These are phyloP conservation scores for Neria commutata DNA, from an alignment of 2,888 invertebrate genomes.

Conservation along the genomic window DNA sequence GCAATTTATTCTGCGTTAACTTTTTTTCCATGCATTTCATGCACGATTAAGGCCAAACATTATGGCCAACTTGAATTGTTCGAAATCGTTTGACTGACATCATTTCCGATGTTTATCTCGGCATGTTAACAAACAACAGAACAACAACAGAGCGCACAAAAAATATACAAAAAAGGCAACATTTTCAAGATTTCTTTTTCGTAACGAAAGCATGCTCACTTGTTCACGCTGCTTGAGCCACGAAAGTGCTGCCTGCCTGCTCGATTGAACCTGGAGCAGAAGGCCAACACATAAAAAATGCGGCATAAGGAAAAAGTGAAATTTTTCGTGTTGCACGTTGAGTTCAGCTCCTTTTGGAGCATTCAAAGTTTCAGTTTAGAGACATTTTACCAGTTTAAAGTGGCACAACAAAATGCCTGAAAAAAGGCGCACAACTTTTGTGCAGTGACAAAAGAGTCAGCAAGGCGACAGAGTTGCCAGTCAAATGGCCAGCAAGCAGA, in stretches of 20 bases:
- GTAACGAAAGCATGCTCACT: background rate
- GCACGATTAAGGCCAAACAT: no score
- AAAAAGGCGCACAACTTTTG: slow-evolving; percentile 10
- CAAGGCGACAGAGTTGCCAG: slow-evolving; percentile 11
- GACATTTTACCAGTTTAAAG: no score
- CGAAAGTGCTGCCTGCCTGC: background rate
- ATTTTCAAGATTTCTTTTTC: background rate
- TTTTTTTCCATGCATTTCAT: background rate
- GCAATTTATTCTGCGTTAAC: no score
- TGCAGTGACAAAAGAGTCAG: background rate
- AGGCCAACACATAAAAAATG: background rate
- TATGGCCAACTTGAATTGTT: slow-evolving; percentile 10
- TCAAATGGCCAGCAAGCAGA: background rate
- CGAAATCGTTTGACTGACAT: slow-evolving; percentile 48
- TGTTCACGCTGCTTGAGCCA: background rate
- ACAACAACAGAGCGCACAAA: slow-evolving; percentile 21
- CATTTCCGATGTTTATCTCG: slow-evolving; percentile 52
- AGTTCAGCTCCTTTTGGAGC: slow-evolving; percentile 40
- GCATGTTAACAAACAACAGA: slow-evolving; percentile 43
- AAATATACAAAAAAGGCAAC: slow-evolving; percentile 10
- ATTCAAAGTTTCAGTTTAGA: slow-evolving; percentile 10
- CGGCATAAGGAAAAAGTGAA: background rate
- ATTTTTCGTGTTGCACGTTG: slow-evolving; percentile 2
- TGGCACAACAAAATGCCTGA: slow-evolving; percentile 34
- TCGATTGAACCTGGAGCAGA: background rate